Percentiles rank a stretch among this genome's conserved stretches.
Conservation (phyloP, 2,888 invertebrate genomes). For the Agrochola lota region DNA sequence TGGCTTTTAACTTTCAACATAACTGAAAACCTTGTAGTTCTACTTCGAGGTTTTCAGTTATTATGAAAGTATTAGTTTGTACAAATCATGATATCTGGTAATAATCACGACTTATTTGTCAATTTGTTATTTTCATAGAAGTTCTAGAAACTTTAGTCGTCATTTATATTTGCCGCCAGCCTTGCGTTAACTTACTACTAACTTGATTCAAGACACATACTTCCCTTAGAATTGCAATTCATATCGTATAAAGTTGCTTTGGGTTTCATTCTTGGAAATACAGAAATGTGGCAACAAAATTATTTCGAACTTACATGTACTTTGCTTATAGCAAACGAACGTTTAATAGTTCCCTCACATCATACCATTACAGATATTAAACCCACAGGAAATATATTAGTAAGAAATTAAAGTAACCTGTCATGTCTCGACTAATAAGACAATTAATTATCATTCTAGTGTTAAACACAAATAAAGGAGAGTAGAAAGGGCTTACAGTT, state of each 20-base stretch:
- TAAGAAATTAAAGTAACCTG: background rate
- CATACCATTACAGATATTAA: too few species aligned
- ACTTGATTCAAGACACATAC: slow-evolving; percentile 40
- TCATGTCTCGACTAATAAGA: background rate
- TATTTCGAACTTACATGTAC: slow-evolving; percentile 11
- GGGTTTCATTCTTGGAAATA: slow-evolving; percentile 1
- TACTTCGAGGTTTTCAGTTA: slow-evolving; percentile 19
- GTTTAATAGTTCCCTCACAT: background rate
- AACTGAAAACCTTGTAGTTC: slow-evolving; percentile 32
- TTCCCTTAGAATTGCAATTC: slow-evolving; percentile 26
- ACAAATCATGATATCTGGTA: slow-evolving; percentile 6
- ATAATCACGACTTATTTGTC: slow-evolving; percentile 6
- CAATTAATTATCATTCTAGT: background rate
- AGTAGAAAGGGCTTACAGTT: background rate
- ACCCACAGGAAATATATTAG: background rate
- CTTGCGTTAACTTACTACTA: slow-evolving; percentile 22
- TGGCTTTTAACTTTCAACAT: slow-evolving; percentile 33
- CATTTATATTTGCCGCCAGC: slow-evolving; percentile 9
- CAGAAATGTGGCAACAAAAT: slow-evolving; percentile 18
- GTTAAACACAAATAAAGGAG: background rate
- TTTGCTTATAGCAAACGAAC: slow-evolving; percentile 21
- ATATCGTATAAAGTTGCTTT: slow-evolving; percentile 18
- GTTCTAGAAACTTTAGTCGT: slow-evolving; percentile 10
- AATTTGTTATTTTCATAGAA: background rate
- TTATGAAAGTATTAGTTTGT: slow-evolving; percentile 1